Base-by-base conservation (phyloP, 1,140 invertebrate genomes). In the Mamestra configurata region DNA sequence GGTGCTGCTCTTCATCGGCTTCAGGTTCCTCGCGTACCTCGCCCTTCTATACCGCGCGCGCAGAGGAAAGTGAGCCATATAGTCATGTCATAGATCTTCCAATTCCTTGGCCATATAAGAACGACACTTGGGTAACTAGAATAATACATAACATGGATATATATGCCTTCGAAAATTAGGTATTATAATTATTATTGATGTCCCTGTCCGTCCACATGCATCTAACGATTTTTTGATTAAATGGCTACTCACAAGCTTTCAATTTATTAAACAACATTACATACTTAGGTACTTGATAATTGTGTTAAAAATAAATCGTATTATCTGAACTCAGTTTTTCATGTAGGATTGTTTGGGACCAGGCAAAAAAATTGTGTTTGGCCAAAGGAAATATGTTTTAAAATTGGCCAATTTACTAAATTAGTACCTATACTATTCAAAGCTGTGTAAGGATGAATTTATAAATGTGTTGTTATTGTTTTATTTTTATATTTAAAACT, bases 11-110 rank as follows among this genome's bases (percentile, higher is more conserved):
- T 97, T 98, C 75, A 85, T 98, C n/a, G 96, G 95, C 0, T 98
- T 98, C 89, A 94, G 98, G 82, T 86, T 97, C 0, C 87, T 98
- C 4, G 98, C 98, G 0, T 98, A 97, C 94, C 84, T 98, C 24
- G 96, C 97, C 0, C 92, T 98, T 0, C 86, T 97, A n/a, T 91
- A 95, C 49, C 96, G 96, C 83, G 96, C 97, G 49, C 94, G 95
- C 51, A 95, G 95, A 46, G 90, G 85, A 0, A 94, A 93, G 80
- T 92, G 82, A 86, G 35, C 22, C 53, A 13, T 22, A 51, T 24
- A 27, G 1, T 13, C 13, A 43, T 0, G 35, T 22, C 8, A 66
- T 40, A 37, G 35, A 37, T 8, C 10, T 37, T 20, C 11, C 18
- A 64, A 64, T n/a, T 64, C 10, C 15, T 46, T 46, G 22, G 53